A percentile compares a stretch with the other conserved stretches of the same genome.
Evolutionary conservation across 2,797 vertebrate genomes (phyloP).

Genomic region (Lophotriccus pileatus): DNA sequence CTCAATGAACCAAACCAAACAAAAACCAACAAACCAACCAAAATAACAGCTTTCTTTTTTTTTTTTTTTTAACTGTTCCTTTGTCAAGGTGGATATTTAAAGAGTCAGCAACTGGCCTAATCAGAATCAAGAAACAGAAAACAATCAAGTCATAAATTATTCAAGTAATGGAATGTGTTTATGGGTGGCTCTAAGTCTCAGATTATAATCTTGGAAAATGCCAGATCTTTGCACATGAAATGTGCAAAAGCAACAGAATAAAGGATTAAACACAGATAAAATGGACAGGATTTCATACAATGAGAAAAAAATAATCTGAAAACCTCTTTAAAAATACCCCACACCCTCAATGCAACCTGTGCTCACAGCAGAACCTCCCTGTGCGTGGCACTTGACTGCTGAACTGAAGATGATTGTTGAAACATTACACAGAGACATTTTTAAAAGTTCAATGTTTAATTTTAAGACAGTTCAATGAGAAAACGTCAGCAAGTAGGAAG

Average conservation of each 20-base stretch:
- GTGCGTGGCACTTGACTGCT: neutral
- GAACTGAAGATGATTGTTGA: neutral
- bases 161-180: neutral
- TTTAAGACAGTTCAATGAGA: neutral
- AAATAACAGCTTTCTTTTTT: too few species aligned
- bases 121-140: neutral
- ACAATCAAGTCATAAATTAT: neutral
- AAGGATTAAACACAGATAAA: neutral
- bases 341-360: neutral
- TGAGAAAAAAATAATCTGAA: neutral
- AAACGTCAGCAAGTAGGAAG: neutral
- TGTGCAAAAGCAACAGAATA: neutral
- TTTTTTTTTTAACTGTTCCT: neutral
- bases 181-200: neutral
- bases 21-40: neutral
- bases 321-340: neutral
- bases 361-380: neutral
- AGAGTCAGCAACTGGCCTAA: neutral
- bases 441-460: neutral
- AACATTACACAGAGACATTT: neutral
- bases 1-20: neutral
- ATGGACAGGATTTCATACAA: neutral
- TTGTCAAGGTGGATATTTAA: neutral
- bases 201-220: neutral
- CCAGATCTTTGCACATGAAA: neutral